Conservation (phyloP, 2,113 vertebrate species). For the Daubentonia madagascariensis region DNA sequence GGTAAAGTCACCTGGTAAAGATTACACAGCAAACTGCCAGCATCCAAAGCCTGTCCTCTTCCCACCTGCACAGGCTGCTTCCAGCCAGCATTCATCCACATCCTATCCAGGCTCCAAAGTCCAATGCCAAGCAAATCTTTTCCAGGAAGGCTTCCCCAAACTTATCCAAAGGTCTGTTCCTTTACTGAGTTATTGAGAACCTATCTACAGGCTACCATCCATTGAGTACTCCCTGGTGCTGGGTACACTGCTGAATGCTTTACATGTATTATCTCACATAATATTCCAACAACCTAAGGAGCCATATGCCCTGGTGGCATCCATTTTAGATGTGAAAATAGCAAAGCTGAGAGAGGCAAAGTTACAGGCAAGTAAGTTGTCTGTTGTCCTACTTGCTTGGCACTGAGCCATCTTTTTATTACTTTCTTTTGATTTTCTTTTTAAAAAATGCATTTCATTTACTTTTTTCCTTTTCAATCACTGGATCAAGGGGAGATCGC, state of each 20-base stretch:
- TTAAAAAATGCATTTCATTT: not conserved
- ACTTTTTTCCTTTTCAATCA: not conserved
- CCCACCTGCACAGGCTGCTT: not conserved
- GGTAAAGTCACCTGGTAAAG: not conserved
- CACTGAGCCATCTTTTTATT: not conserved
- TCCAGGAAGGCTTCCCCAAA: not conserved
- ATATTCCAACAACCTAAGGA: not conserved
- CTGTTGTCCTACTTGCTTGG: not conserved
- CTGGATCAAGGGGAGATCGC: not conserved
- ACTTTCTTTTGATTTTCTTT: not conserved
- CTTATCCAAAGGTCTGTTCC: not conserved
- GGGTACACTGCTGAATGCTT: not conserved
- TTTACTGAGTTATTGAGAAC: not conserved
- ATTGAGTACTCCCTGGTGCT: not conserved
- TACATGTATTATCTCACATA: not conserved
- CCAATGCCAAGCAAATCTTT: not conserved
- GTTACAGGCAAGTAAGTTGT: conserved; percentile 18
- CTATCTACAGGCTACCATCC: not conserved
- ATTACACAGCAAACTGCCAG: not conserved
- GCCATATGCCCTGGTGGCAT: not conserved
- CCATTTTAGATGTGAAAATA: not conserved
- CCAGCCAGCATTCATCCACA: not conserved
- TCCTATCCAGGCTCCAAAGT: not conserved
- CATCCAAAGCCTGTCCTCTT: not conserved
- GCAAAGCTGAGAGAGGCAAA: not conserved